Conservation (phyloP, 2,797 vertebrate species). For the Scomberomorus guttatus region DNA sequence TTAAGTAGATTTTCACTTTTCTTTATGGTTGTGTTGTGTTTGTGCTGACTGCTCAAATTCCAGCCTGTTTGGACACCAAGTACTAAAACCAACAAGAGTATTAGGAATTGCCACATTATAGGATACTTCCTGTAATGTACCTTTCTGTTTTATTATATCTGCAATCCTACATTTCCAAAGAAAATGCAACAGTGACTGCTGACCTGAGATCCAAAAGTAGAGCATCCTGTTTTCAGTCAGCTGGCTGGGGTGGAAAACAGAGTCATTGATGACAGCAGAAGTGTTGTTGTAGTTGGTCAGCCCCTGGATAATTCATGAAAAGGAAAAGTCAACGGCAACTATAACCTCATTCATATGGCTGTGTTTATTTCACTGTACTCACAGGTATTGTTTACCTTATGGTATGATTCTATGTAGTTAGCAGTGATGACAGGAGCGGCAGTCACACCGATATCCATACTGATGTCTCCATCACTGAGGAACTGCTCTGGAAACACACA, state of each 20-base stretch:
- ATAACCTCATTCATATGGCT: neutral
- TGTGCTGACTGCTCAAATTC: no score
- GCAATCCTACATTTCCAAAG: neutral
- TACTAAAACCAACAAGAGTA: neutral
- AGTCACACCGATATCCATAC: constrained; percentile 86
- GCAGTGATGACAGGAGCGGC: constrained; percentile 84
- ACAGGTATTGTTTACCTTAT: constrained; percentile 84
- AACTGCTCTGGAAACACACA: constrained; percentile 83
- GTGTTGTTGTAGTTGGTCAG: constrained; percentile 83
- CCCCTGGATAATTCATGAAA: constrained; percentile 76
- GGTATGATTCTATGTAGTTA: constrained; percentile 91
- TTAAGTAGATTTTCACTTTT: no score
- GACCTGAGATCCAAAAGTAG: constrained; percentile 92
- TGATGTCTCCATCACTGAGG: constrained; percentile 85
- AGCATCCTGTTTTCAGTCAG: constrained; percentile 88
- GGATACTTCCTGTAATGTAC: neutral
- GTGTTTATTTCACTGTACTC: neutral
- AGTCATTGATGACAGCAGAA: constrained; percentile 73
- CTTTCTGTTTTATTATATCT: neutral
- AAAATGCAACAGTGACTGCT: constrained; percentile 2
- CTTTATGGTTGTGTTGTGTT: no score
- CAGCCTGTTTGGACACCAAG: no score
- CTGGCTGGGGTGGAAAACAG: constrained; percentile 83
- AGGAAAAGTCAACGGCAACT: neutral
- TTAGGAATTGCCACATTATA: neutral